Evolutionary conservation across 2,888 invertebrate genomes (phyloP).

Genomic region (Meteorus colon): DNA sequence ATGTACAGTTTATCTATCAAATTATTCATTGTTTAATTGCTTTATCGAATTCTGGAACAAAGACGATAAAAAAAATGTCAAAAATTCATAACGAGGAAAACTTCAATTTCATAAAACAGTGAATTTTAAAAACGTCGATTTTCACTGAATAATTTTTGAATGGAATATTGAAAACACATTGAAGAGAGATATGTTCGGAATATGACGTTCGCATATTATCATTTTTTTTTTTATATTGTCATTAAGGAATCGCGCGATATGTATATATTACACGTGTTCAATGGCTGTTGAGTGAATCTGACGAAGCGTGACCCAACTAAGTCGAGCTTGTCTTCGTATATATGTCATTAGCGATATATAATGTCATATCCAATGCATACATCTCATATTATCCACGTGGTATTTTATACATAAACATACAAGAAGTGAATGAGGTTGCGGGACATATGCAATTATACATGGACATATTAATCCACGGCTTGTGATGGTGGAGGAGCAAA

Average conservation of each 20-base stretch:
- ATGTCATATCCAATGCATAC: neutral
- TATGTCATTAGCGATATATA: conserved; percentile 9
- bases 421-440: neutral
- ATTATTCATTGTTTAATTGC: no score
- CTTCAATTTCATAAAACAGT: no score
- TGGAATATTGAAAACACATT: no score
- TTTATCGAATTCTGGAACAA: no score
- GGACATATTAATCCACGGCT: neutral
- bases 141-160: no score
- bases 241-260: neutral
- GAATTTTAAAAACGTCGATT: no score
- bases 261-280: conserved; percentile 36
- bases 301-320: conserved; percentile 44
- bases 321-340: neutral
- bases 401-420: neutral
- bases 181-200: no score
- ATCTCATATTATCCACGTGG: neutral
- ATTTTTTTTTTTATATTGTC: neutral
- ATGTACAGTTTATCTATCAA: no score
- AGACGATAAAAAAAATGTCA: no score
- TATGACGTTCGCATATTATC: neutral
- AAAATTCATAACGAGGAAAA: no score
- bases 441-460: neutral
- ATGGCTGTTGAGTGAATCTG: conserved; percentile 46
- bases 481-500: neutral